Base-by-base conservation (phyloP, 2,888 invertebrate genomes). In the Athrips mouffetella region DNA sequence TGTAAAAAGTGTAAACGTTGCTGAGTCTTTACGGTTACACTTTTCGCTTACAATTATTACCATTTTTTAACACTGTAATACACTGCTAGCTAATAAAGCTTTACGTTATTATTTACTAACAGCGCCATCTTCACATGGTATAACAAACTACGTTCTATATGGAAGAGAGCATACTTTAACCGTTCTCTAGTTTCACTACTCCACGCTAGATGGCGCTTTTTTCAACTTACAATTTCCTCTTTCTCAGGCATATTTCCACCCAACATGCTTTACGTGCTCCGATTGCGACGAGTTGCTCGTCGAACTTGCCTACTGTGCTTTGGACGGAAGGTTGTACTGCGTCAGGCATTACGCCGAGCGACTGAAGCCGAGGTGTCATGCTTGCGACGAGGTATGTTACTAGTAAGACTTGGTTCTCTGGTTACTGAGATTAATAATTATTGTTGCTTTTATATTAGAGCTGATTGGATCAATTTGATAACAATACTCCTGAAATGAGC, bases 301-400 rank as follows among this genome's bases (percentile, higher is more conserved):
- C 54, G 99, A 99, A 85, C 91, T 99, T 68, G 96, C 97, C 45
- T 98, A 99, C 87, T 99, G 99, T 80, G 94, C 95, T 57, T 91
- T 96, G 76, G 96, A 97, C 63, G 95, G 95, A 60, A 91, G 92
- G 57, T 90, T 97, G 57, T 97, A 93, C 89, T 98, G 98, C 84
- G 97, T 97, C 72, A 91, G 98, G 57, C 99, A 99, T 87, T 99
- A 98, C 81, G 98, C 98, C 45, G 98, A 99, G 84, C 92, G 95
- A 70, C 90, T 98, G 73, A 97, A 98, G 80, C 98, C 99, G 11
- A 90, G 99, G 66, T 99, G 99, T 81, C 93, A 96, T 55, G 95
- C 97, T 62, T 99, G 99, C 88, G 98, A 99, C 89, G 99, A 99
- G 96, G 99, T 99, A 76, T 91, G 94, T 89, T 37, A n/a, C n/a